phyloP scores from a whole-genome alignment of 2,797 vertebrate genomes.

The Bryconaethiops microstoma region DNA sequence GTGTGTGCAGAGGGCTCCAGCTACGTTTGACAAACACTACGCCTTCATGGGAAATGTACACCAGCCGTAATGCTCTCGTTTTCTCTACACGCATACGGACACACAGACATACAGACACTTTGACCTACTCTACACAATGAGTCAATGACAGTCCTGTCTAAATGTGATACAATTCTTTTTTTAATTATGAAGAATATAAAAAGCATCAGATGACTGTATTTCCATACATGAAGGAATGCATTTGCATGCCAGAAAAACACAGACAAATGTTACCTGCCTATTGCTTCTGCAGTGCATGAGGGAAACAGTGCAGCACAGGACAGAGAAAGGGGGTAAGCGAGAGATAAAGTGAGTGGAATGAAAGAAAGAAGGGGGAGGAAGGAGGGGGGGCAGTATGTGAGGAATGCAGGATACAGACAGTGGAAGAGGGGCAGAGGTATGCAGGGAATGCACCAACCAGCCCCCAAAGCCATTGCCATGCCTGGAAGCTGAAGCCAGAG shows the following conservation, averaged over 20 bases:
- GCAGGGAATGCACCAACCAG: constrained; percentile 51
- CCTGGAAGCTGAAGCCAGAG: constrained; percentile 41
- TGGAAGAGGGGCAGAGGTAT: constrained; percentile 50
- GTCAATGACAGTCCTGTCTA: background rate
- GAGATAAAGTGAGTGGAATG: constrained; percentile 12
- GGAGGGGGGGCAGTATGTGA: constrained; percentile 42
- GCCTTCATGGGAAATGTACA: constrained; percentile 59
- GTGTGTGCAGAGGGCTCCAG: constrained; percentile 39
- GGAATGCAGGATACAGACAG: constrained; percentile 55
- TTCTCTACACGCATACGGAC: background rate
- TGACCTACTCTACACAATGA: background rate
- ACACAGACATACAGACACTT: constrained; percentile 1
- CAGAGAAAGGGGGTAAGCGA: constrained; percentile 1
- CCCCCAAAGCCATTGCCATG: constrained; percentile 56
- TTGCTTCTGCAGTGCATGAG: background rate
- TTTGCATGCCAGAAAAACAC: background rate
- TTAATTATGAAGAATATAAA: background rate
- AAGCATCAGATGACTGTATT: background rate
- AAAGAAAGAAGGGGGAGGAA: constrained; percentile 1
- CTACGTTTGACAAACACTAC: constrained; percentile 53
- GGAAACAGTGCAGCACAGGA: background rate
- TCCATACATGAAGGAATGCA: background rate
- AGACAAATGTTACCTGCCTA: background rate
- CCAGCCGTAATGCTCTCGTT: constrained; percentile 10
- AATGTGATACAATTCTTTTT: background rate